phyloP scores from a whole-genome alignment of 2,797 vertebrate species.

The Cygnus olor region DNA sequence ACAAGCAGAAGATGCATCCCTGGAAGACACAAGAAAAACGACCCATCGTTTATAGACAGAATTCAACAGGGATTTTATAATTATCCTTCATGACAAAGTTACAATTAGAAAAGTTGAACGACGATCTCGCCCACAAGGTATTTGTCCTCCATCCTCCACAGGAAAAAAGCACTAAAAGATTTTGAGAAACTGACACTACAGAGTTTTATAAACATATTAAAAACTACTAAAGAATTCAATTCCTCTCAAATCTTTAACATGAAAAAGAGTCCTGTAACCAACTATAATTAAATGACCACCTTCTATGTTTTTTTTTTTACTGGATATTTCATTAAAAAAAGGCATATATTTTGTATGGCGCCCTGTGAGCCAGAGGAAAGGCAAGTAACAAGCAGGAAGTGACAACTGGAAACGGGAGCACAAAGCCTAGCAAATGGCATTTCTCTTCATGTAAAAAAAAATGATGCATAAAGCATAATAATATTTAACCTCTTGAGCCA shows the following conservation, averaged over 20 bases:
- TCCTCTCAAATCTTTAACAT: background rate
- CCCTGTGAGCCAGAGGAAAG: background rate
- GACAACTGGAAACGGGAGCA: background rate
- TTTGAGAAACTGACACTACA: background rate
- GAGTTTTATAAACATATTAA: background rate
- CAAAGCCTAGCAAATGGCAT: background rate
- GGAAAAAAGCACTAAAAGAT: background rate
- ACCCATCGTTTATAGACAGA: background rate
- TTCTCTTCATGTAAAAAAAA: background rate
- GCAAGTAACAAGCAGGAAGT: background rate
- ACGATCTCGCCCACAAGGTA: background rate
- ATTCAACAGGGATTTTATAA: background rate
- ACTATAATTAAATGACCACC: background rate
- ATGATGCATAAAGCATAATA: background rate
- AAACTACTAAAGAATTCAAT: background rate
- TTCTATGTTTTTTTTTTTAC: background rate
- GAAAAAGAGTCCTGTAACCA: background rate
- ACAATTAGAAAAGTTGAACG: background rate
- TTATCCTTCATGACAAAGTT: background rate
- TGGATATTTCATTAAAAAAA: background rate
- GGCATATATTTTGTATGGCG: background rate
- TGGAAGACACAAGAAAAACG: conserved; percentile 28
- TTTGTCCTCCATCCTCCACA: background rate
- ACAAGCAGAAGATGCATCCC: background rate
- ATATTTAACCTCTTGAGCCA: background rate